Evolutionary conservation across 1,140 invertebrate species (phyloP).

Genomic region (Cataglyphis hispanica): DNA sequence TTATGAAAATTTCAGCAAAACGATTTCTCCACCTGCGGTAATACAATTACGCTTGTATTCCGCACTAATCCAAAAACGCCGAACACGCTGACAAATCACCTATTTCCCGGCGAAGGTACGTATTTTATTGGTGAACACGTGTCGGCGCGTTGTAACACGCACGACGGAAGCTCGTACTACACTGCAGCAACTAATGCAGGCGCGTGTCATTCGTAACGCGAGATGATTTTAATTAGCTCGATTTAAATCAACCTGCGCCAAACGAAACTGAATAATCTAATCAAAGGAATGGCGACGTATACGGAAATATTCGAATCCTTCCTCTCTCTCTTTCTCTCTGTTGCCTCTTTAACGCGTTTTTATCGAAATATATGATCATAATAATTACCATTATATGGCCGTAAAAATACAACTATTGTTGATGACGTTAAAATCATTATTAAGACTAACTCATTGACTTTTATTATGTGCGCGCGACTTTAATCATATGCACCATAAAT

Average conservation of each 20-base stretch:
- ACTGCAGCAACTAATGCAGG: slow-evolving; percentile 30
- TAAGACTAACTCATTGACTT: slow-evolving; percentile 55
- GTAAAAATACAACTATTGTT: slow-evolving; percentile 67
- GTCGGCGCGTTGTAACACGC: not conserved
- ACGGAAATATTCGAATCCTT: slow-evolving; percentile 1
- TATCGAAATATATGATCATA: slow-evolving; percentile 50
- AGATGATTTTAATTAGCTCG: slow-evolving; percentile 76
- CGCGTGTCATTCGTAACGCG: slow-evolving; percentile 56
- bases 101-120: slow-evolving; percentile 11
- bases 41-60: slow-evolving; percentile 1
- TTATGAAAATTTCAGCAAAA: not conserved
- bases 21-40: not conserved
- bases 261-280: not conserved
- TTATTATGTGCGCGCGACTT: slow-evolving; percentile 73
- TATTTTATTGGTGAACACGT: slow-evolving; percentile 40
- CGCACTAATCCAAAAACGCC: slow-evolving; percentile 27
- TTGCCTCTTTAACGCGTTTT: slow-evolving; percentile 29
- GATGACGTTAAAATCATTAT: slow-evolving; percentile 78
- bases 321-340: not conserved
- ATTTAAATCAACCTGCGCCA: slow-evolving; percentile 60
- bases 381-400: slow-evolving; percentile 65
- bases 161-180: not conserved
- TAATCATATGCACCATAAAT: slow-evolving; percentile 73
- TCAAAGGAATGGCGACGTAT: not conserved
- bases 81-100: slow-evolving; percentile 40